Evolutionary conservation across 2,888 invertebrate species (phyloP), one percentile per base, ranked within the genome.

Genomic region (Mamestra brassicae): DNA sequence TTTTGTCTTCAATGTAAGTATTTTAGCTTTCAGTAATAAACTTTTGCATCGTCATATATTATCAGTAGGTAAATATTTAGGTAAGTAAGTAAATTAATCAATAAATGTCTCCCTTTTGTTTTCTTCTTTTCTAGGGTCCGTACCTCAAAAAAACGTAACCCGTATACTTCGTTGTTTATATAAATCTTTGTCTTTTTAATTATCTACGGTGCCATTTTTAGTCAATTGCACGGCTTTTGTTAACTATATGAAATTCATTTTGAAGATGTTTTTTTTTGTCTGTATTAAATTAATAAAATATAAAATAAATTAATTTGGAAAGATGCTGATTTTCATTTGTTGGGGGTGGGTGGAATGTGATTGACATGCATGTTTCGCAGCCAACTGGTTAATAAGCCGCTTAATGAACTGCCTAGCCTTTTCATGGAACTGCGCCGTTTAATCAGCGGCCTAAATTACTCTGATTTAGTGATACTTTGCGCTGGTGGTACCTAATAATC

Each of bases 291-390:
- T 36, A 36, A 15, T 70, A 34, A 57, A 55, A 55, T 78, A 62
- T 26, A 7, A 52, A 81, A 75, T 67, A 72, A 81, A 81, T 57
- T 71, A 1, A 81, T 78, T 81, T 63, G 34, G 42, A 78, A 81
- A 63, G 2, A 55, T 0, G 17, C 7, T 55, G 34, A 55, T 2
- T 71, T 76, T 54, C 47, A 55, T 68, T 26, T 26, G 26, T 26
- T 26, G 26, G 26, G 26, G 26, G 26, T 26, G 26, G 26, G 26
- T 26, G 26, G 26, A 26, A 26, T 26, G 26, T 26, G 26, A 26
- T 26, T 26, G 26, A 26, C 26, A 26, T 26, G 26, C 26, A 26
- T 26, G 26, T 26, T 0, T 26, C 26, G 26, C 26, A 26, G 26
- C 26, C 26, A 26, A 26, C 26, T 26, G 26, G 26, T 26, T 26